phyloP scores from a whole-genome alignment of 2,797 vertebrate genomes.

The Manis crassicaudata region DNA sequence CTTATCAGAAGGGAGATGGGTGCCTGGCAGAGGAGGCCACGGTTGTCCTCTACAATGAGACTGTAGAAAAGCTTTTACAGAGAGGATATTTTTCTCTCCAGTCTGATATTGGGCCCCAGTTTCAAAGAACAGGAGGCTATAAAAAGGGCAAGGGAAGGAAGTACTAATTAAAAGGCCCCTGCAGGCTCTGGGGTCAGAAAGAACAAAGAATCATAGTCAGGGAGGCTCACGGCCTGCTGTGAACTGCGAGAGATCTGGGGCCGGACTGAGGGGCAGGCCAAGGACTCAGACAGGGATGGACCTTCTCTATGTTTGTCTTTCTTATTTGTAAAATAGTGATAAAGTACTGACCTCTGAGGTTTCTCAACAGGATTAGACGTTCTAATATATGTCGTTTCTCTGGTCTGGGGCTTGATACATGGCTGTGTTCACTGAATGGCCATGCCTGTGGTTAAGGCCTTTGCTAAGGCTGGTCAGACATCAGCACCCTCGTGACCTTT shows the following conservation, averaged over 20 bases:
- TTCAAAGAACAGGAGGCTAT: constrained; percentile 65
- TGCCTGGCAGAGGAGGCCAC: background rate
- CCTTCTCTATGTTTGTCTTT: background rate
- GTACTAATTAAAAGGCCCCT: constrained; percentile 50
- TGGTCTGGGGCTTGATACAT: background rate
- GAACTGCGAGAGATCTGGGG: background rate
- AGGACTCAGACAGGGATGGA: no score
- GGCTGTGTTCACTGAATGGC: background rate
- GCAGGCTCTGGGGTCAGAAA: constrained; percentile 8
- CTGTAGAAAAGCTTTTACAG: background rate
- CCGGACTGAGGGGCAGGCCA: background rate
- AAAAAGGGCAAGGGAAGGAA: constrained; percentile 64
- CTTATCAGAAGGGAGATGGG: background rate
- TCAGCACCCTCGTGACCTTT: background rate
- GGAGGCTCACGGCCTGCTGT: background rate
- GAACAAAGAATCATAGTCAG: background rate
- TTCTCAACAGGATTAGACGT: background rate
- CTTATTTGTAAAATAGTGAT: background rate
- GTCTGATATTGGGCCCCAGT: constrained; percentile 18
- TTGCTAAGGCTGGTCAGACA: background rate
- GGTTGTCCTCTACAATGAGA: background rate
- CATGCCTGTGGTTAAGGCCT: background rate
- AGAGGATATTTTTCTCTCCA: constrained; percentile 44
- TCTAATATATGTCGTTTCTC: background rate
- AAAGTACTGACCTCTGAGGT: background rate